phyloP scores from a whole-genome alignment of 53 echinoderm and acorn worm species.

The Holothuria scabra region DNA sequence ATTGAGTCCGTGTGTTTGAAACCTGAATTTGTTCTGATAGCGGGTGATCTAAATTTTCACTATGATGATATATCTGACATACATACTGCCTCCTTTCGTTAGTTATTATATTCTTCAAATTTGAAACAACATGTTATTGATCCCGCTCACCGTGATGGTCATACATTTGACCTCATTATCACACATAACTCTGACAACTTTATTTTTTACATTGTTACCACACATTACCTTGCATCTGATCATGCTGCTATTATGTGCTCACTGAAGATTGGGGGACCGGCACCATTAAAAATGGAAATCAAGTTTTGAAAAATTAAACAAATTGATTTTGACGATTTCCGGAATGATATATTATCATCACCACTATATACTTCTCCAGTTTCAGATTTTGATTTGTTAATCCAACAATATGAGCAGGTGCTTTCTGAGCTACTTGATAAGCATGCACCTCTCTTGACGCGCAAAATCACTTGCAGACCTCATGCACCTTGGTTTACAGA shows the following conservation, averaged over 20 bases:
- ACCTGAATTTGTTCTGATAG: slow-evolving; percentile 40
- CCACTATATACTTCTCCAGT: slow-evolving; percentile 33
- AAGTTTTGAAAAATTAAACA: slow-evolving; percentile 2
- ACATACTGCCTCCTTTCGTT: slow-evolving; percentile 6
- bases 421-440: slow-evolving; percentile 39
- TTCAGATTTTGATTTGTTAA: slow-evolving; percentile 7
- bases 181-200: slow-evolving; percentile 47
- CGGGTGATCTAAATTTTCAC: slow-evolving; percentile 57
- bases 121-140: slow-evolving; percentile 17
- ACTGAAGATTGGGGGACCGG: slow-evolving; percentile 25
- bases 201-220: slow-evolving; percentile 26
- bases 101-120: slow-evolving; percentile 18
- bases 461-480: background rate
- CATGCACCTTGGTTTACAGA: slow-evolving; percentile 16
- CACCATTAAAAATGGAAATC: background rate
- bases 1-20: slow-evolving; percentile 38
- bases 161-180: slow-evolving; percentile 67
- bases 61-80: slow-evolving; percentile 12
- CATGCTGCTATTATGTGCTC: slow-evolving; percentile 45
- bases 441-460: slow-evolving; percentile 29
- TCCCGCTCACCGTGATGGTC: slow-evolving; percentile 53
- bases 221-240: slow-evolving; percentile 42
- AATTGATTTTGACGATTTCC: slow-evolving; percentile 4
- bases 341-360: slow-evolving; percentile 29
- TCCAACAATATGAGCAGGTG: slow-evolving; percentile 34